Conservation (phyloP, 2,113 vertebrate genomes). For the Candoia aspera region DNA sequence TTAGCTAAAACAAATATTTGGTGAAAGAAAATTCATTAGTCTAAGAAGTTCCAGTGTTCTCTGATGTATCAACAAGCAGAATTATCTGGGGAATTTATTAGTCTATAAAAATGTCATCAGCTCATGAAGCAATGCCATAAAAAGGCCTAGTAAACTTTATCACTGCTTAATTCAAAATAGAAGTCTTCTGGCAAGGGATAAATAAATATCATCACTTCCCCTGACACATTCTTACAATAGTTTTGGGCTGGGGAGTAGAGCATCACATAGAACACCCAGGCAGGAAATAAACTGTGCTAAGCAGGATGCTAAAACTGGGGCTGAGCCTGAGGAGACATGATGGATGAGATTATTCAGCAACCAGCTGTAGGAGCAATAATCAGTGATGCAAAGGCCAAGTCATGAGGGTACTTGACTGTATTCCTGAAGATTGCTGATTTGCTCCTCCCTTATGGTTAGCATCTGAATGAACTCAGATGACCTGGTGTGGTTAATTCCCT, state of each 20-base stretch:
- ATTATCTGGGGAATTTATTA: slow-evolving; percentile 50
- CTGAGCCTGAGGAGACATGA: fast-evolving
- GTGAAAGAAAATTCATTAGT: slow-evolving; percentile 1
- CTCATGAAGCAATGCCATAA: slow-evolving; percentile 68
- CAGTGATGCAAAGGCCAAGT: neutral
- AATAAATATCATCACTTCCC: slow-evolving; percentile 56
- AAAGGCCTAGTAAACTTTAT: slow-evolving; percentile 61
- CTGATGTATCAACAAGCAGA: slow-evolving; percentile 39
- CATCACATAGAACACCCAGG: neutral
- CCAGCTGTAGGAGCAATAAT: neutral
- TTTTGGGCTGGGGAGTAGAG: slow-evolving; percentile 21
- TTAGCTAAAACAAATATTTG: slow-evolving; percentile 5
- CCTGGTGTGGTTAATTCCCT: neutral
- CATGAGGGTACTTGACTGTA: neutral
- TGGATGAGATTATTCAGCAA: neutral
- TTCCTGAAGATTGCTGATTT: neutral
- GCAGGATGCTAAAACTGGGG: neutral
- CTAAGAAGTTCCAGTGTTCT: slow-evolving; percentile 29
- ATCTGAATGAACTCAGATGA: neutral
- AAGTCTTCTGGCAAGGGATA: slow-evolving; percentile 59
- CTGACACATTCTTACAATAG: slow-evolving; percentile 29
- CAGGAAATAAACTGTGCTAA: neutral
- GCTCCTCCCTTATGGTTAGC: neutral
- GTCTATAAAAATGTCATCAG: slow-evolving; percentile 73
- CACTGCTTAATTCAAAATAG: slow-evolving; percentile 51